Evolutionary conservation across 2,797 vertebrate species (phyloP).

Genomic region (Gephyroberyx darwinii): DNA sequence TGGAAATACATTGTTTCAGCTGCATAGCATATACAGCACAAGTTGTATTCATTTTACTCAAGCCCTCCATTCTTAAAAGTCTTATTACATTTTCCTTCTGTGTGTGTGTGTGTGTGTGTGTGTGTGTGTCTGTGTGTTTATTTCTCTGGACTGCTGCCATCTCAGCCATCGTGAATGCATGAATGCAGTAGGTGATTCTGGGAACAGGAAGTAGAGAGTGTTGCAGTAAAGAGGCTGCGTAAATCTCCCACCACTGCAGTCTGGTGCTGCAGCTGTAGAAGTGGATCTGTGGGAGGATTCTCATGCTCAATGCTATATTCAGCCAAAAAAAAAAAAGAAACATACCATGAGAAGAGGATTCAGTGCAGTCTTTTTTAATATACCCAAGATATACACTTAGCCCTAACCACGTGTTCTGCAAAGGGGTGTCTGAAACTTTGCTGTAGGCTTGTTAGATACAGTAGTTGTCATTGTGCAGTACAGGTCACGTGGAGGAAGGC

Average conservation of each 20-base stretch:
- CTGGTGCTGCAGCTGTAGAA: slow-evolving; percentile 25
- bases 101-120: not conserved
- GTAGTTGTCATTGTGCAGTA: not conserved
- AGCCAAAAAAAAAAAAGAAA: not conserved
- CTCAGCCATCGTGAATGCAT: slow-evolving; percentile 22
- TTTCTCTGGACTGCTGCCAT: not conserved
- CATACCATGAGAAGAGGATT: slow-evolving; percentile 16
- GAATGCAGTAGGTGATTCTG: slow-evolving; percentile 28
- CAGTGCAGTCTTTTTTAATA: not conserved
- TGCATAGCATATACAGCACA: no score
- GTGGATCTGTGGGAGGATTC: not conserved
- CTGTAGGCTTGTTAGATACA: not conserved
- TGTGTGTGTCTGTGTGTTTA: not conserved
- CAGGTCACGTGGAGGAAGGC: not conserved
- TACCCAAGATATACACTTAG: not conserved
- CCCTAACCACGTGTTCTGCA: not conserved
- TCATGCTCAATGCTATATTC: not conserved
- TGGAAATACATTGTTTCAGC: no score
- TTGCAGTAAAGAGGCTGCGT: slow-evolving; percentile 45
- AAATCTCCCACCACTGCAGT: slow-evolving; percentile 46
- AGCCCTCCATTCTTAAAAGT: no score
- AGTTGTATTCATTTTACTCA: no score
- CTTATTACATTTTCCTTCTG: not conserved
- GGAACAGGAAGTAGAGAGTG: slow-evolving; percentile 34
- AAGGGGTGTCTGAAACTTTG: no score